Percentiles rank a stretch among this genome's conserved stretches.
These are phyloP conservation scores for Pseudochirops cupreus DNA, from an alignment of 2,797 vertebrate genomes.

Conservation along the genomic window DNA sequence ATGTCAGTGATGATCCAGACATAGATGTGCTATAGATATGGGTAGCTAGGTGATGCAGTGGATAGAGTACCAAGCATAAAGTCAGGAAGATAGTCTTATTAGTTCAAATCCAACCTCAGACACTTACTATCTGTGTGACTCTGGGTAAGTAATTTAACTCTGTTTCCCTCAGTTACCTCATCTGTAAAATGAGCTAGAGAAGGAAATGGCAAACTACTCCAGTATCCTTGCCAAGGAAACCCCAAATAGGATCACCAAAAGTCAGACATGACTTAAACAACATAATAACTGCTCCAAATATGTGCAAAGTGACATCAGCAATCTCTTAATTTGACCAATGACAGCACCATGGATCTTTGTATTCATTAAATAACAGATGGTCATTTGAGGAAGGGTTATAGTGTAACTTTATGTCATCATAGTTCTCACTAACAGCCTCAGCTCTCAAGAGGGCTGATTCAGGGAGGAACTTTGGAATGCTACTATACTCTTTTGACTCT, in stretches of 20 bases:
- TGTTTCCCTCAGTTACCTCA: neutral
- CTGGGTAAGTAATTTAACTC: neutral
- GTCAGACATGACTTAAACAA: neutral
- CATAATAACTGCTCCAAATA: neutral
- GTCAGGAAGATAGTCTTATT: neutral
- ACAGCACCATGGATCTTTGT: neutral
- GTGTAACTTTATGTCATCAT: neutral
- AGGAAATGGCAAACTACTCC: neutral
- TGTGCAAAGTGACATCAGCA: neutral
- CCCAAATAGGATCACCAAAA: neutral
- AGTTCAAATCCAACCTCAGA: neutral
- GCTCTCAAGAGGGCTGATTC: constrained; percentile 2
- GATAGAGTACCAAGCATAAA: neutral
- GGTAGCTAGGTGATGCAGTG: neutral
- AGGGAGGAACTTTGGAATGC: neutral
- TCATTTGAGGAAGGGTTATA: neutral
- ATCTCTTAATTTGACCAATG: neutral
- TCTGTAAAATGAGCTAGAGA: neutral
- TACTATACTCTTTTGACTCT: neutral
- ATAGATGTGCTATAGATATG: neutral
- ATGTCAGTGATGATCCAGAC: neutral
- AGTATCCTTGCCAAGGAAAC: neutral
- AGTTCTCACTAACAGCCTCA: neutral
- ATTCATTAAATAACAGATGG: neutral
- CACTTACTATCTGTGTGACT: too few species aligned